Evolutionary conservation across 2,113 vertebrate species (phyloP).

Genomic region (Rhinopomastus cyanomelas): DNA sequence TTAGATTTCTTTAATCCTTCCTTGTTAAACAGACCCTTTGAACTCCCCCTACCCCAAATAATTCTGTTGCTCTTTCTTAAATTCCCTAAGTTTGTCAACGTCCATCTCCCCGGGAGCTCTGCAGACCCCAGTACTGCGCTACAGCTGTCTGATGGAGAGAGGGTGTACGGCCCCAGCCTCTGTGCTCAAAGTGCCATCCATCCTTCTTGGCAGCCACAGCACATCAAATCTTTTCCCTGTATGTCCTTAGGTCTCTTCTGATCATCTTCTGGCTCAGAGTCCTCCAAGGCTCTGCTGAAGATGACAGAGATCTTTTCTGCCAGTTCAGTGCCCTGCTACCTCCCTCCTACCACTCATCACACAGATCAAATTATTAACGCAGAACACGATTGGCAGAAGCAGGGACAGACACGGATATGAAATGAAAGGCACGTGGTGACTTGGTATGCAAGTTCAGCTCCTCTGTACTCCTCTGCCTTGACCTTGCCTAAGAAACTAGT

Average conservation of each 20-base stretch:
- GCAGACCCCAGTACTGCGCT: not conserved
- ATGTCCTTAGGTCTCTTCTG: not conserved
- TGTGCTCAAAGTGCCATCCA: not conserved
- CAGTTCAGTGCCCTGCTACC: not conserved
- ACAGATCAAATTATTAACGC: conserved; percentile 2
- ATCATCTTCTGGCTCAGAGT: not conserved
- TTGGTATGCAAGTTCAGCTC: conserved; percentile 28
- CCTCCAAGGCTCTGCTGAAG: not conserved
- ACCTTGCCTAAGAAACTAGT: conserved; percentile 23
- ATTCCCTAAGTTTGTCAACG: not conserved
- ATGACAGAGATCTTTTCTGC: conserved; percentile 30
- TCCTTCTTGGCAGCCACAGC: not conserved
- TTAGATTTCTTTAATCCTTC: conserved; percentile 1
- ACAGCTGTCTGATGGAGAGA: not conserved
- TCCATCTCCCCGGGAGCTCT: not conserved
- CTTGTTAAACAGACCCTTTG: conserved; percentile 22
- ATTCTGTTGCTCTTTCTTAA: not conserved
- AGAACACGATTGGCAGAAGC: not conserved
- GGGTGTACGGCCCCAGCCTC: not conserved
- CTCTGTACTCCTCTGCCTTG: not conserved
- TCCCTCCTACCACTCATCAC: conserved; percentile 2
- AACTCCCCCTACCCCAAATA: not conserved
- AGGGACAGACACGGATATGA: not conserved
- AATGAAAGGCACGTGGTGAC: conserved; percentile 14
- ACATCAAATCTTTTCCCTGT: not conserved